These are phyloP conservation scores for rat (Rattus norvegicus) DNA, from an alignment of 2,113 vertebrate genomes.

Conservation along the genomic window GRCr8 NC_086035.1:50187001-50187500, in stretches of 20 bases:
- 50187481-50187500: not conserved
- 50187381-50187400: not conserved
- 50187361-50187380: not conserved
- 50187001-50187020: not conserved
- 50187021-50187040: slow-evolving; percentile 7
- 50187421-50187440: not conserved
- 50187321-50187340: not conserved
- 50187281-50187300: not conserved
- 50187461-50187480: not conserved
- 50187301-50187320: not conserved
- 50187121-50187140: not conserved
- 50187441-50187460: not conserved
- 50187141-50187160: not conserved
- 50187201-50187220: not conserved
- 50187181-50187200: not conserved
- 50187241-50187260: not conserved
- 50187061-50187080: not conserved
- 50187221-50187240: not conserved
- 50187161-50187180: not conserved
- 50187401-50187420: not conserved
- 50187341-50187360: not conserved
- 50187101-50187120: not conserved
- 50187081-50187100: slow-evolving; percentile 22
- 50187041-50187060: not conserved
- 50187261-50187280: not conserved